Percentiles rank a stretch among this genome's conserved stretches.
These are phyloP conservation scores for Drosophila nigromelanica DNA, from an alignment of 1,140 invertebrate genomes.

Conservation along the genomic window DNA sequence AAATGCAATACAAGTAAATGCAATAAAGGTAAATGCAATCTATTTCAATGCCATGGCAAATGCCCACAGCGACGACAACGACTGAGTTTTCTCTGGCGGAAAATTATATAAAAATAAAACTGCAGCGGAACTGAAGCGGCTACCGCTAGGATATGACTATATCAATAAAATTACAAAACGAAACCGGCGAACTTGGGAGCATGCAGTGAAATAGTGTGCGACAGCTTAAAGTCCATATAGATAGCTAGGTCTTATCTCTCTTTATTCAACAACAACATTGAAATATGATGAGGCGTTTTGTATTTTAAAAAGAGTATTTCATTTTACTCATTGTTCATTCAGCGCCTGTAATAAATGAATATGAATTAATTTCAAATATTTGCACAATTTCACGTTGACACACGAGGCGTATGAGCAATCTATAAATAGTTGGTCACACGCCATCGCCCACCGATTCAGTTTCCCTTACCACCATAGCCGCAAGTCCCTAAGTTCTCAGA, in stretches of 20 bases:
- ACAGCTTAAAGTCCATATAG: constrained; percentile 17
- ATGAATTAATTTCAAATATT: constrained; percentile 52
- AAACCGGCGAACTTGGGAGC: too few relatives aligned
- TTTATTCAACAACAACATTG: constrained; percentile 1
- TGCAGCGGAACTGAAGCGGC: constrained; percentile 16
- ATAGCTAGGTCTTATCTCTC: constrained; percentile 17
- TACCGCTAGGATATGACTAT: neutral
- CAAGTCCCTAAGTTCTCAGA: constrained; percentile 3
- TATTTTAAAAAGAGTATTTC: neutral
- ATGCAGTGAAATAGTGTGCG: neutral
- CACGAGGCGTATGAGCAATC: constrained; percentile 65
- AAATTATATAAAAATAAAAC: constrained; percentile 68
- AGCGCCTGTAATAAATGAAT: constrained; percentile 61
- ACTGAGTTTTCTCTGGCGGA: constrained; percentile 49
- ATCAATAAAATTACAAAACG: constrained; percentile 11
- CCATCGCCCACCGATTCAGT: constrained; percentile 1
- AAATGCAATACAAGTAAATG: constrained; percentile 52
- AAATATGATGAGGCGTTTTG: constrained; percentile 12
- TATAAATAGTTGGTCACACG: constrained; percentile 55
- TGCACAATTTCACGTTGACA: constrained; percentile 25
- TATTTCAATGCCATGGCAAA: constrained; percentile 60
- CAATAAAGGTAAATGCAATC: constrained; percentile 80
- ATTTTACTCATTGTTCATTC: constrained; percentile 43
- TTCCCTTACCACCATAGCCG: neutral
- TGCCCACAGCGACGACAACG: constrained; percentile 24